A percentile compares a stretch with the other conserved stretches of the same genome.
phyloP scores from a whole-genome alignment of 2,888 invertebrate species.

The Sceliomorpha sp. region DNA sequence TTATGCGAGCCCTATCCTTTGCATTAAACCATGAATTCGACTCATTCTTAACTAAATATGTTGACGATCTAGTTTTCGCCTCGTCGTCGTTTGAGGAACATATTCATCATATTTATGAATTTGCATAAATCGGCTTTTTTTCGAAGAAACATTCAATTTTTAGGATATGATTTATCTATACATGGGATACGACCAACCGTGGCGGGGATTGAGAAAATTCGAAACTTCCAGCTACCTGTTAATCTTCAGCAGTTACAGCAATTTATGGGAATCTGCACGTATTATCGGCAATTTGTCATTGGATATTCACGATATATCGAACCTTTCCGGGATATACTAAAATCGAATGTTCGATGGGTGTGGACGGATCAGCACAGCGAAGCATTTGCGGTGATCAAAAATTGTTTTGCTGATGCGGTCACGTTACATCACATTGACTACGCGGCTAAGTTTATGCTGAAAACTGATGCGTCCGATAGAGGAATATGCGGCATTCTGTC shows the following conservation, averaged over 20 bases:
- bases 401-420: constrained; percentile 5
- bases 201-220: background rate
- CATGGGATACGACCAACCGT: background rate
- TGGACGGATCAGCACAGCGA: background rate
- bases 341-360: background rate
- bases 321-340: constrained; percentile 6
- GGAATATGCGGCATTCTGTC: too few species aligned
- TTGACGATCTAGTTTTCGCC: constrained; percentile 18
- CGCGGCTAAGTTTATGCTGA: too few species aligned
- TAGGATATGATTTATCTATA: background rate
- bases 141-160: background rate
- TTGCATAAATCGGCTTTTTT: constrained; percentile 1
- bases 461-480: too few species aligned
- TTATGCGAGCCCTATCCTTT: too few species aligned
- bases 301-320: constrained; percentile 1
- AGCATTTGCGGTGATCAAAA: constrained; percentile 10
- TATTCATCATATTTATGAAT: constrained; percentile 3
- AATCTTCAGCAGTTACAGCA: constrained; percentile 7
- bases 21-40: constrained; percentile 17
- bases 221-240: constrained; percentile 1
- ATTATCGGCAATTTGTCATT: constrained; percentile 11
- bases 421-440: constrained; percentile 9
- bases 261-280: too few species aligned
- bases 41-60: constrained; percentile 1
- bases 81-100: constrained; percentile 9